Base-by-base conservation (phyloP, 2,888 invertebrate species). In the Steinernema hermaphroditum region DNA sequence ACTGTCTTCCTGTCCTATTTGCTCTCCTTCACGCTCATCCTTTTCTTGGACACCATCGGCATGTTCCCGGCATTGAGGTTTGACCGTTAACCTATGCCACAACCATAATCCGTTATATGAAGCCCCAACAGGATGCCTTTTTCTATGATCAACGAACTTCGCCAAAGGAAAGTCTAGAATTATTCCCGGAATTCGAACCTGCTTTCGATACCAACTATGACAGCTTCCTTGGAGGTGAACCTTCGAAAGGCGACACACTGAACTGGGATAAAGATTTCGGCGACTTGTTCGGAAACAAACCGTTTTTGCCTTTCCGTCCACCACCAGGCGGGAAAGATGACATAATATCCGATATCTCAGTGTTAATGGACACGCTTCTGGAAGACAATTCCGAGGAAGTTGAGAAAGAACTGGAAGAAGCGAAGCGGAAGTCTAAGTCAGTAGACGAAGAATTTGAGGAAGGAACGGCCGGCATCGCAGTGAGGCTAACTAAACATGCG, bases 401-500 rank as follows among this genome's bases (percentile, higher is more conserved):
- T 12, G 37, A 37, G 37, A 27, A 54, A 6, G 54, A 54, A 6
- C 14, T 32, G 16, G 62, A 62, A 24, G 62, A 32, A 29, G 32
- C 62, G 4, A 62, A n/a, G 34, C 6, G 62, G 14, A 62, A 12
- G 62, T 62, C 62, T 14, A 62, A 62, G 16, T 32, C 32, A 16
- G 27, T 62, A n/a, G 27, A 62, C 6, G 62, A 62, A 16, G 62
- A 62, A 16, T 29, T 34, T 16, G 62, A 62, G 34, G 62, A 62
- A 29, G 62, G 62, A 62, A 62, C 29, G 1, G 62, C 62, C n/a
- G 62, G 62, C 12, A 32, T 62, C 62, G 62, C 62, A 2, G 62
- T 62, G 4, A 2, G 62, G 14, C 32, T 62, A 1, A 62, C 62
- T 4, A 62, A 32, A n/a, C 29, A n/a, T 4, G 62, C 62, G 8